These are phyloP conservation scores for Ahaetulla prasina DNA, from an alignment of 2,113 vertebrate species.

Conservation along the genomic window DNA sequence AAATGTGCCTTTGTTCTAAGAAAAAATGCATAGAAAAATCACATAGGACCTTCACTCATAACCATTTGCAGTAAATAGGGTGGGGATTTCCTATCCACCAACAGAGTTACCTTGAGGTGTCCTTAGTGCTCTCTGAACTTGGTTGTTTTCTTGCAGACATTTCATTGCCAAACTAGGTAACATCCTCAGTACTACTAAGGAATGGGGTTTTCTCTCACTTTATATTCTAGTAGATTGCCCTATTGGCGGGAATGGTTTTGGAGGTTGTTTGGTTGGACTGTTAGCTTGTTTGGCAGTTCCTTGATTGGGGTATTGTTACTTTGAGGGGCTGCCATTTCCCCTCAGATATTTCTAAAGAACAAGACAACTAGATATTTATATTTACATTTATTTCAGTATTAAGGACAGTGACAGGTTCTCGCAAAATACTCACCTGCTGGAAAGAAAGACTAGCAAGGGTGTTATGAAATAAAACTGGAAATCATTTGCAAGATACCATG, in stretches of 20 bases:
- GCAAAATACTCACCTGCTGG: constrained; percentile 63
- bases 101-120: neutral
- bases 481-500: constrained; percentile 84
- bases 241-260: neutral
- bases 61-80: neutral
- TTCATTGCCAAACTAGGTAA: neutral
- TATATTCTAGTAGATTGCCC: neutral
- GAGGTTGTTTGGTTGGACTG: neutral
- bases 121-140: neutral
- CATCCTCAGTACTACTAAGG: neutral
- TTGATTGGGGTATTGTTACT: neutral
- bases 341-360: neutral
- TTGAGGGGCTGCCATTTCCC: neutral
- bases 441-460: constrained; percentile 72
- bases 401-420: too few species aligned
- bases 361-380: neutral
- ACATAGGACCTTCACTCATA: neutral
- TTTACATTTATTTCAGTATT: neutral
- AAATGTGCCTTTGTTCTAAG: neutral
- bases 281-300: neutral
- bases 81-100: neutral
- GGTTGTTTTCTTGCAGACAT: neutral
- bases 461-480: constrained; percentile 81
- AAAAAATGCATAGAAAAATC: neutral
- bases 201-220: neutral